Percentiles rank a stretch among this genome's conserved stretches.
Evolutionary conservation across 2,888 invertebrate genomes (phyloP).

Genomic region (Drosophila merina): DNA sequence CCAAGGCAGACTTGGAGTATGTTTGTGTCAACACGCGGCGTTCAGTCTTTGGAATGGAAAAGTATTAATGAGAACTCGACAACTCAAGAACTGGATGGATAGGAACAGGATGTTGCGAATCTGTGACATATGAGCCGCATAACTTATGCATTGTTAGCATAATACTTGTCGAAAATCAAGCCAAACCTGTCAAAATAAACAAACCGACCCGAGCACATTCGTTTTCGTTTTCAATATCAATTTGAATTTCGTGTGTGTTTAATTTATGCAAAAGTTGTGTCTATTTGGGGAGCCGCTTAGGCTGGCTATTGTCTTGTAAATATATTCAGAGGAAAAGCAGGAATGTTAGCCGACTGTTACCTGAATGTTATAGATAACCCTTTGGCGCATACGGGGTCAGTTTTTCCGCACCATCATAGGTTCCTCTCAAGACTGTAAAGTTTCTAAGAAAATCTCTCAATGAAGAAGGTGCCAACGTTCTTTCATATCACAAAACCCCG

Average conservation of each 20-base stretch:
- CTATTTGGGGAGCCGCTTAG: constrained; percentile 22
- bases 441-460: neutral
- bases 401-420: neutral
- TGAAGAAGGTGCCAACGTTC: neutral
- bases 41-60: neutral
- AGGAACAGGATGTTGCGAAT: constrained; percentile 35
- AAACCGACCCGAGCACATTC: constrained; percentile 51
- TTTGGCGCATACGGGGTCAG: neutral
- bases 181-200: constrained; percentile 50
- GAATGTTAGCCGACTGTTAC: constrained; percentile 51
- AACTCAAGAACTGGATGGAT: constrained; percentile 12
- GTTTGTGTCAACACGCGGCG: constrained; percentile 23
- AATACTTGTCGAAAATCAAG: constrained; percentile 41
- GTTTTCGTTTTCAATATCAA: constrained; percentile 67
- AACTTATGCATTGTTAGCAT: constrained; percentile 60
- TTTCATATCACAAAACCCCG: neutral
- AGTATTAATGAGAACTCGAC: constrained; percentile 12
- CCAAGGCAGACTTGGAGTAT: constrained; percentile 8
- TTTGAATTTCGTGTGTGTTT: constrained; percentile 44
- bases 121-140: constrained; percentile 46
- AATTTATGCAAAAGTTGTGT: constrained; percentile 52
- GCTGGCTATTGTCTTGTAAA: constrained; percentile 43
- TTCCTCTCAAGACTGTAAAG: neutral
- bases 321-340: constrained; percentile 21
- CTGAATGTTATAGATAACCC: constrained; percentile 30